A percentile compares a stretch with the other conserved stretches of the same genome.
Conservation (phyloP, 2,888 invertebrate genomes). For the Lissocephala sabroskyi region DNA sequence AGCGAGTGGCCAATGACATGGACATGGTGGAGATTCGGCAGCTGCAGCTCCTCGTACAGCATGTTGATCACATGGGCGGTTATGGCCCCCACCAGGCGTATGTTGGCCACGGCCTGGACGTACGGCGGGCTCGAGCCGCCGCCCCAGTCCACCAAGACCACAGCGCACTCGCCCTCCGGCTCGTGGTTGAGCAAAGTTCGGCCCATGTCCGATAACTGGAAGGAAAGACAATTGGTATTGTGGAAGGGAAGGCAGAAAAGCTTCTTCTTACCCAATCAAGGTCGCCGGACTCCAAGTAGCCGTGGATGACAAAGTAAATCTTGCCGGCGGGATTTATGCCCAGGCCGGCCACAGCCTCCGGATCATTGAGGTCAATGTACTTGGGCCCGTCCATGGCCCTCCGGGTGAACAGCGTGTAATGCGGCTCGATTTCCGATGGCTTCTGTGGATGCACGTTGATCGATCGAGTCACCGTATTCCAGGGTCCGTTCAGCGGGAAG, state of each 20-base stretch:
- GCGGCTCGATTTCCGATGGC: slow-evolving; percentile 77
- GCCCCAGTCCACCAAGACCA: slow-evolving; percentile 89
- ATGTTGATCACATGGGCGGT: slow-evolving; percentile 81
- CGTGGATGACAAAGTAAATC: slow-evolving; percentile 86
- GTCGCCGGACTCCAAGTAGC: slow-evolving; percentile 88
- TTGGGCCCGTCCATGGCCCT: slow-evolving; percentile 74
- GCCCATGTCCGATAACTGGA: slow-evolving; percentile 79
- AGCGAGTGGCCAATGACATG: slow-evolving; percentile 91
- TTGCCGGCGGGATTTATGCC: slow-evolving; percentile 78
- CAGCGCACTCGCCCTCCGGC: slow-evolving; percentile 80
- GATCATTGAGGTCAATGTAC: slow-evolving; percentile 79
- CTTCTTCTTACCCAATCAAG: slow-evolving; percentile 81
- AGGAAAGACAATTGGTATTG: too few relatives aligned
- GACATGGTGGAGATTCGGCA: slow-evolving; percentile 78
- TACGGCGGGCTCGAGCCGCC: slow-evolving; percentile 91
- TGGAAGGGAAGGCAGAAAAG: too few relatives aligned
- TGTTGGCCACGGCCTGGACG: slow-evolving; percentile 93
- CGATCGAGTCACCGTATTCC: slow-evolving; percentile 84
- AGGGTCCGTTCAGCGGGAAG: slow-evolving; percentile 84
- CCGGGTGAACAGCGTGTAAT: slow-evolving; percentile 75
- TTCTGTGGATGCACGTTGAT: slow-evolving; percentile 85
- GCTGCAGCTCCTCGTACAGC: slow-evolving; percentile 75
- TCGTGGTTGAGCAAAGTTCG: slow-evolving; percentile 79
- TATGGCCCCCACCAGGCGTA: slow-evolving; percentile 87
- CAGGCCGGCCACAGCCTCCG: slow-evolving; percentile 76